Base-by-base conservation (phyloP, 37 sponge, comb jelly and placozoan genomes). In the Bolinopsis microptera region DNA sequence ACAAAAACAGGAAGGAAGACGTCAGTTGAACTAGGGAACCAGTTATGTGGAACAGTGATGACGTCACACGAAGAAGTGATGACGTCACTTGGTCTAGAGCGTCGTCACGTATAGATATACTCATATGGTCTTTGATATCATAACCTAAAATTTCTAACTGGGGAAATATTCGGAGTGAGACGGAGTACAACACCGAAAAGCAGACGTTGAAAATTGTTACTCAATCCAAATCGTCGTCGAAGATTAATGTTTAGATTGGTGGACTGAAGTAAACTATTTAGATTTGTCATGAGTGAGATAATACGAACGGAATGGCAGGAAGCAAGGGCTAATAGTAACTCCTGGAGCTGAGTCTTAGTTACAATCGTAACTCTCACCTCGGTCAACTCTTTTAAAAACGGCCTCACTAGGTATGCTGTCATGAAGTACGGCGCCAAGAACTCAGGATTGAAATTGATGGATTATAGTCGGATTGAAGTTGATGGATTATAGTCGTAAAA, bases 11-110 rank as follows among this genome's bases (percentile, higher is more conserved):
- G 61, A 48, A 13, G 3, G 80, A 77, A 16, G 36, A 35, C 80
- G 80, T 77, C 21, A 34, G 21, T 34, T 48, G 61, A 13, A 48
- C 5, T 13, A 48, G 13, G 5, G 61, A 48, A 34, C 35, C 28
- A 34, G 80, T 77, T 36, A 77, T 34, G 32, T 32, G 33, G 80
- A 77, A 77, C 80, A 77, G 33, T 35, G 80, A 77, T 77, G 80
- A 35, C 80, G 80, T 77, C 36, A 77, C 35, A 36, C 13, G 61
- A 48, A 48, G 13, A 5, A 48, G 61, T 48, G 61, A 48, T 48
- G 61, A 48, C 61, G 61, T 48, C 61, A 48, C 61, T 48, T 48
- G 61, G 61, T 48, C 61, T 48, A 18, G 5, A 18, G 61, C 13
- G 61, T 13, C 61, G 61, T 48, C 61, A 48, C 61, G 61, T 5